Evolutionary conservation across 2,888 invertebrate genomes (phyloP), one percentile per base, ranked within the genome.

Genomic region (Gymnoscelis rufifasciata): DNA sequence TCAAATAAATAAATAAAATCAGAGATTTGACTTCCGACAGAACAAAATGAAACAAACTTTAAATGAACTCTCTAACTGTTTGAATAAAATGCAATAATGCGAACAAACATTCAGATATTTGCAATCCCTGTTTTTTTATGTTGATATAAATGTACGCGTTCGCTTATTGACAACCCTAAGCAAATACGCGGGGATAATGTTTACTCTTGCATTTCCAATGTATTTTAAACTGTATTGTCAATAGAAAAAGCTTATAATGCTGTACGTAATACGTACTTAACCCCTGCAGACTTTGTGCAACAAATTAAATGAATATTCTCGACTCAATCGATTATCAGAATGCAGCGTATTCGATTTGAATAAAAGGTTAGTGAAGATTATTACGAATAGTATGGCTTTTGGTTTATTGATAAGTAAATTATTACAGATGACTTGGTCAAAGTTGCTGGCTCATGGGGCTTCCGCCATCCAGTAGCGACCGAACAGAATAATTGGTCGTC

Each of bases 161-260:
- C 39, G 47, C 39, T 43, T 48, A 48, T 48, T 48, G 48, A 43
- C 43, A 36, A 48, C 48, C 39, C 39, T 40, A 40, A 30, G 53
- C 62, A 78, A 80, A 78, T 71, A 79, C 36, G 47, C 71, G 75
- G 78, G 78, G 59, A 56, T 66, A 57, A 67, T 68, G 73, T 76
- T 78, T 76, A 23, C 35, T 35, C 7, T 3, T 10, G 19, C 15
- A 35, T 11, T 7, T 29, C 19, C 19, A 23, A 35, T 19, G 7
- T 10, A 35, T 4, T 35, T 23, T 11, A 35, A 19, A 35, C 35
- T 11, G 15, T 35, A 35, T 35, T 23, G 10, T 31, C 10, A 24
- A 23, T 8, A 1, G 19, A 29, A 31, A 31, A 26, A 26, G 7
- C 7, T 26, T 2, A 7, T 26, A 15, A 11, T 35, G n/a, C 15